Percentiles rank a stretch among this genome's conserved stretches.
These are phyloP conservation scores for Holothuria glaberrima DNA, from an alignment of 35 echinoderm and acorn worm species.

Conservation along the genomic window DNA sequence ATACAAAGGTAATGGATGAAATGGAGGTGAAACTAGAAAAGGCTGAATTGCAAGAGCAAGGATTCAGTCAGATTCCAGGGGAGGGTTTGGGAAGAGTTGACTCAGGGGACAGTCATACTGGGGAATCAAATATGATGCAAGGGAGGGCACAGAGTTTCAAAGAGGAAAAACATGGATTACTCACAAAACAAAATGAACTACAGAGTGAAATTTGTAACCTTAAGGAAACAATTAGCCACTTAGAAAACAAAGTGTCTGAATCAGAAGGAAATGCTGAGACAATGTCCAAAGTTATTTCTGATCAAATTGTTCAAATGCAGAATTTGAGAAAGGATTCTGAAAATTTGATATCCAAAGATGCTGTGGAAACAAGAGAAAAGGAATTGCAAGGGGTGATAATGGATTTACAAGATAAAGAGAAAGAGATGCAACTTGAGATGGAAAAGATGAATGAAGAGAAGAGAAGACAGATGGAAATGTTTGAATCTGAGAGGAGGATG, in stretches of 20 bases:
- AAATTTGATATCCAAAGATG: slow-evolving; percentile 17
- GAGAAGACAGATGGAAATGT: not conserved
- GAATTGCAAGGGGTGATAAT: slow-evolving; percentile 11
- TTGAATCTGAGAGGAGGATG: slow-evolving; percentile 23
- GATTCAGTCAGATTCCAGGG: not conserved
- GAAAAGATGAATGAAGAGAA: not conserved
- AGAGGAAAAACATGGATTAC: not conserved
- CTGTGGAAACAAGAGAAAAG: not conserved
- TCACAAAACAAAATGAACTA: not conserved
- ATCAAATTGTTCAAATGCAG: slow-evolving; percentile 43
- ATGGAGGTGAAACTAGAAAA: not conserved
- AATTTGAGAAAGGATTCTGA: slow-evolving; percentile 10
- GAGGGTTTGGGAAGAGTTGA: not conserved
- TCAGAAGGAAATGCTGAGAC: slow-evolving; percentile 11
- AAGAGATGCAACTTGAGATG: not conserved
- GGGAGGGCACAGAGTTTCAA: not conserved
- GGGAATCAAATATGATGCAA: not conserved
- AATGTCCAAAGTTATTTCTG: slow-evolving; percentile 44
- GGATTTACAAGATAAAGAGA: slow-evolving; percentile 26
- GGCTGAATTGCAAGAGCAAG: not conserved
- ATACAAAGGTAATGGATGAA: too few relatives aligned
- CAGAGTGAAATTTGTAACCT: slow-evolving; percentile 16
- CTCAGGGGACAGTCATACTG: not conserved
- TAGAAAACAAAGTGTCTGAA: slow-evolving; percentile 5
- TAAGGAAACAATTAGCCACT: not conserved